Percentiles rank a stretch among this genome's conserved stretches.
Evolutionary conservation across 1,140 invertebrate genomes (phyloP).

Genomic region (Platyura marginata): DNA sequence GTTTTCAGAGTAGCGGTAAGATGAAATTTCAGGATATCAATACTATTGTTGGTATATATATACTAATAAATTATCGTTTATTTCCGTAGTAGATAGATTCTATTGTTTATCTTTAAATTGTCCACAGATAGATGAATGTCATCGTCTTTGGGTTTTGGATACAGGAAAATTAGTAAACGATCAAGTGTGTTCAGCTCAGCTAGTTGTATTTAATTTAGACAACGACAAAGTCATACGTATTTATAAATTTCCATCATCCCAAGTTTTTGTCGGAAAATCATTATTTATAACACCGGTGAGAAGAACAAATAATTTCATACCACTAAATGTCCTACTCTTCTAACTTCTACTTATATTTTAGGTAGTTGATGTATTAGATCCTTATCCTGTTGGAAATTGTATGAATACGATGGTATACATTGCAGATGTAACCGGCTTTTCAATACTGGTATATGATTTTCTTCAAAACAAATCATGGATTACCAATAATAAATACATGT

Average conservation of each 20-base stretch:
- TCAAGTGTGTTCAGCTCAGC: conserved; percentile 35
- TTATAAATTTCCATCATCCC: conserved; percentile 31
- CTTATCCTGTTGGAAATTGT: conserved; percentile 28
- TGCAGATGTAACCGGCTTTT: conserved; percentile 48
- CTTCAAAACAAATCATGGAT: conserved; percentile 38
- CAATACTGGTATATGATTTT: conserved; percentile 48
- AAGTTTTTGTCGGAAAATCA: conserved; percentile 23
- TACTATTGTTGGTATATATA: neutral
- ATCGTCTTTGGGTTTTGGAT: conserved; percentile 46
- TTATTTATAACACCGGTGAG: conserved; percentile 26
- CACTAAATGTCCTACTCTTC: neutral
- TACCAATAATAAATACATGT: conserved; percentile 44
- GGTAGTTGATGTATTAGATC: conserved; percentile 36
- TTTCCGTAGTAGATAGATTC: neutral
- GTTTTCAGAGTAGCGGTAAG: conserved; percentile 34
- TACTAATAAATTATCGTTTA: neutral
- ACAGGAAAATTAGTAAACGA: conserved; percentile 30
- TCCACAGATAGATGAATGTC: conserved; percentile 37
- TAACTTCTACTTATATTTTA: neutral
- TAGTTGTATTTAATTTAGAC: conserved; percentile 38
- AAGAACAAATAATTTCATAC: neutral
- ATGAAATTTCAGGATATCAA: neutral
- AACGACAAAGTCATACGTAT: conserved; percentile 30
- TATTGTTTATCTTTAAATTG: neutral
- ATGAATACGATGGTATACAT: conserved; percentile 48